These are phyloP conservation scores for Lasioglossum lativentre DNA, from an alignment of 2,888 invertebrate genomes.

Conservation along the genomic window DNA sequence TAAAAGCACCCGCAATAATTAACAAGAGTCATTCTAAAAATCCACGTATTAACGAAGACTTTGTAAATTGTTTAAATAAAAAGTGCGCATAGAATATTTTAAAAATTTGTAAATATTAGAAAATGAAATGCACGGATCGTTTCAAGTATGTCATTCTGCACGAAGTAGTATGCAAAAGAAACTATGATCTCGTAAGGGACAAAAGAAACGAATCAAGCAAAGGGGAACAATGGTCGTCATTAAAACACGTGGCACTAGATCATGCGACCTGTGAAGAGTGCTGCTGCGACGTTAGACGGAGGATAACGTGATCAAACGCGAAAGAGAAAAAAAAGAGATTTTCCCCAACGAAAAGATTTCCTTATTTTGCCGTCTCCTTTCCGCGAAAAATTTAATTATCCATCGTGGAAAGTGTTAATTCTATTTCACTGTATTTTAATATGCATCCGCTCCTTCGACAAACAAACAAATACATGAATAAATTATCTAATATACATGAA, in stretches of 20 bases:
- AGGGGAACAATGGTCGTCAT: conserved; percentile 1
- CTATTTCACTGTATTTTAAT: not conserved
- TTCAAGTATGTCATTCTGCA: not conserved
- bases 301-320: not conserved
- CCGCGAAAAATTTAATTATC: not conserved
- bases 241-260: conserved; percentile 11
- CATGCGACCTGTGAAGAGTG: not conserved
- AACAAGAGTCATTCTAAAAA: not conserved
- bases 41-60: not conserved
- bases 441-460: not conserved
- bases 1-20: not conserved
- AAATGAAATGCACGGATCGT: not conserved
- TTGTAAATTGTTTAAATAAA: not conserved
- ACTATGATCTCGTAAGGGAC: not conserved
- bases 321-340: not conserved
- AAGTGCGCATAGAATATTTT: not conserved
- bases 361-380: not conserved
- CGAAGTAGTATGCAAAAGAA: not conserved
- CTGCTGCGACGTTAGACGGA: not conserved
- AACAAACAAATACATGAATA: not conserved
- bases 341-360: not conserved
- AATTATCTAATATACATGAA: not conserved
- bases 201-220: conserved; percentile 12
- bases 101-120: not conserved
- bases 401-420: not conserved